Conservation (phyloP, 1,140 invertebrate genomes). For the Oedothorax gibbosus region DNA sequence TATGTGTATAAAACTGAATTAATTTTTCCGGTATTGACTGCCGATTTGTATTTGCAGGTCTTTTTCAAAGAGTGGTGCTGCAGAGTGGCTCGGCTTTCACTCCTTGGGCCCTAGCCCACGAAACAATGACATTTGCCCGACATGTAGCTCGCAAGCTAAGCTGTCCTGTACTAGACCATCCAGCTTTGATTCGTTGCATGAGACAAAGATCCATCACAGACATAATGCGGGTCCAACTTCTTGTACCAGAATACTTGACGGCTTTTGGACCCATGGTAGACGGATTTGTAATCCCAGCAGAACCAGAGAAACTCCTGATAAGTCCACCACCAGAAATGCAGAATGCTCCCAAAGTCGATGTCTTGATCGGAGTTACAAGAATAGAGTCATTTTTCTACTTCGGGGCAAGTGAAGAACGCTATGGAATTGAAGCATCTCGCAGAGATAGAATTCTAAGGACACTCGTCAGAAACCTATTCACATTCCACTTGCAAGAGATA, state of each 20-base stretch:
- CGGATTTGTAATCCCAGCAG: constrained; percentile 71
- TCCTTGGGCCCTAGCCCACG: constrained; percentile 65
- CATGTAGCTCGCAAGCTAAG: constrained; percentile 64
- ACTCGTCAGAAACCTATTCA: constrained; percentile 79
- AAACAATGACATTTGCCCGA: constrained; percentile 79
- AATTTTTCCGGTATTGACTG: not conserved
- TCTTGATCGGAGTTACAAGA: constrained; percentile 92
- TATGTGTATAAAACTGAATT: not conserved
- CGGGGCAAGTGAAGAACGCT: constrained; percentile 72
- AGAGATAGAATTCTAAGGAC: constrained; percentile 92
- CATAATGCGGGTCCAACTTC: constrained; percentile 75
- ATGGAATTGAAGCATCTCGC: constrained; percentile 90
- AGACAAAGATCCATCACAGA: constrained; percentile 77
- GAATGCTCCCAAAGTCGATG: constrained; percentile 78
- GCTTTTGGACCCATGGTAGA: constrained; percentile 91
- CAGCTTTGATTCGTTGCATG: constrained; percentile 84
- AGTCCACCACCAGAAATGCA: constrained; percentile 5
- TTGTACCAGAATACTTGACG: constrained; percentile 84
- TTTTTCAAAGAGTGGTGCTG: constrained; percentile 66
- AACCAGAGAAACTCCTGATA: constrained; percentile 69
- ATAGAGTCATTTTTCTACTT: constrained; percentile 90
- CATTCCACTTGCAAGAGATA: constrained; percentile 77
- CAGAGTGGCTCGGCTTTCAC: constrained; percentile 66
- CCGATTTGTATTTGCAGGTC: constrained; percentile 50
- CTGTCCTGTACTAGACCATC: constrained; percentile 70